A percentile compares a stretch with the other conserved stretches of the same genome.
Conservation (phyloP, 2,797 vertebrate genomes). For the Oceanodroma leucorhoa region DNA sequence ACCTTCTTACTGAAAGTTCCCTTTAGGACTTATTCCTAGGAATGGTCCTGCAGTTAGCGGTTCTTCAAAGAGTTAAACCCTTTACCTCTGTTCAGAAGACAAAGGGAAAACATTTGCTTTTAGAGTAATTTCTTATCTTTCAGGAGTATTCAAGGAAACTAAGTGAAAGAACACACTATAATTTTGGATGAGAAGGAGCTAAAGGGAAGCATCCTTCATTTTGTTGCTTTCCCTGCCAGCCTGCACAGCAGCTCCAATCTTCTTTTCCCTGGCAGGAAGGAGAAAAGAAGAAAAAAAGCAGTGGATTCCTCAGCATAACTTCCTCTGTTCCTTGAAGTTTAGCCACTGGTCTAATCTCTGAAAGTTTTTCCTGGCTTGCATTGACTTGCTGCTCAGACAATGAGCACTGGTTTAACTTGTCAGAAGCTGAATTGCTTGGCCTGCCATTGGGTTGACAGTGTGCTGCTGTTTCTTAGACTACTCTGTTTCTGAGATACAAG, state of each 20-base stretch:
- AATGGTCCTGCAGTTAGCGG: neutral
- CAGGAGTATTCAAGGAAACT: neutral
- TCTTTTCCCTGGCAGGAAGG: conserved; percentile 9
- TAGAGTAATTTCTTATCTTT: neutral
- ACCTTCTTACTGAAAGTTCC: neutral
- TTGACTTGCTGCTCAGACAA: conserved; percentile 23
- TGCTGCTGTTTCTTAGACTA: neutral
- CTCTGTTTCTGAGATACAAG: neutral
- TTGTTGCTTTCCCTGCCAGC: neutral
- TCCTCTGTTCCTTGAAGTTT: conserved; percentile 39
- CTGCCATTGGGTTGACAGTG: neutral
- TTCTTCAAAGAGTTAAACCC: neutral
- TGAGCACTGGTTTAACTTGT: conserved; percentile 34
- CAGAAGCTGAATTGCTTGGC: neutral
- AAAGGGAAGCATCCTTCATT: neutral
- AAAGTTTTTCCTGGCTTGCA: conserved; percentile 36
- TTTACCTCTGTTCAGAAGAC: neutral
- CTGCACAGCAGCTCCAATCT: neutral
- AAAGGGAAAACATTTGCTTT: neutral
- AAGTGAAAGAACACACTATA: neutral
- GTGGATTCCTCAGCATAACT: neutral
- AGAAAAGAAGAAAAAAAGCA: neutral
- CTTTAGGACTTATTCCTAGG: neutral
- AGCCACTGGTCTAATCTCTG: conserved; percentile 10
- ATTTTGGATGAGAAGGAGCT: neutral